Base-by-base conservation (phyloP, 2,888 invertebrate genomes). In the Carterocephalus palaemon region DNA sequence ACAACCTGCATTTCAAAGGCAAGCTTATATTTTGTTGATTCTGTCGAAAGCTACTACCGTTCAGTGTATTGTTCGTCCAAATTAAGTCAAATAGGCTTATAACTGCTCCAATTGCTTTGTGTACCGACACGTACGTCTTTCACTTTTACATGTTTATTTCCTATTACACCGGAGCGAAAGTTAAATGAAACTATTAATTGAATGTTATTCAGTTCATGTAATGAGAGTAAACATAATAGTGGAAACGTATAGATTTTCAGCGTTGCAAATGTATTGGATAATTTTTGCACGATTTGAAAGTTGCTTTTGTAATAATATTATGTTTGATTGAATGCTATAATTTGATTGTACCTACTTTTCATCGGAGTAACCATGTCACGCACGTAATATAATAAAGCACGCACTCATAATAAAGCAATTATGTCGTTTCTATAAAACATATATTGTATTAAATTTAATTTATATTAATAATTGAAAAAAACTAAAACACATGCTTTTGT, bases 91-190 rank as follows among this genome's bases (percentile, higher is more conserved):
- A 17, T 4, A 26, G 48, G 6, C 7, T 17, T 17, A 5, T 2
- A 9, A 54, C 59, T 62, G 59, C 60, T 62, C 58, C 49, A 50
- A 55, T 56, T 58, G 47, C 46, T 52, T 49, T 52, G 43, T 45
- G 45, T 51, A 45, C 39, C 47, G 16, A 50, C 50, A 40, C 36
- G 42, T 43, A 28, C 38, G 46, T 66, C 65, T 67, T 67, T 70
- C 67, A 70, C 69, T 70, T 68, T 68, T 62, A 57, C 46, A 46
- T 52, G 48, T 58, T 61, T 55, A 59, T 64, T 68, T 60, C 56
- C 56, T 58, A 55, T 51, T 49, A 42, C 22, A 34, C 36, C 37
- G 38, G 47, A 37, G 51, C 48, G 56, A 56, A 56, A 56, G 56
- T 60, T 41, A 52, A 52, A 50, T 48, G 47, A 46, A 53, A 43